Conservation (phyloP, 2,797 vertebrate species). For the Morus bassanus region DNA sequence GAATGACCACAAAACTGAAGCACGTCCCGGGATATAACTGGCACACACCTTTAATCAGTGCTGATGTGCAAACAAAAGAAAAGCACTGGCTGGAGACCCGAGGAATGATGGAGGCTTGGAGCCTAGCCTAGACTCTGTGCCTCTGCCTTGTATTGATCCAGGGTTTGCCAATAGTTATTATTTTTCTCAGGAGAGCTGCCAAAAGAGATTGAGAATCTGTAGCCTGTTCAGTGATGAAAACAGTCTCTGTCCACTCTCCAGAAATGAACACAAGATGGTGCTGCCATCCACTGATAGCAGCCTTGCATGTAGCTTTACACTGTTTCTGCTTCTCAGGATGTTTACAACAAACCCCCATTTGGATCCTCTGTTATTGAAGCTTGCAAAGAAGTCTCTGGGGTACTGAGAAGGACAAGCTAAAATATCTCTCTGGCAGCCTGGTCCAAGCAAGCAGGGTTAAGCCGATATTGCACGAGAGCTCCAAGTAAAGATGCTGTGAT, state of each 20-base stretch:
- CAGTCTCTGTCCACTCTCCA: background rate
- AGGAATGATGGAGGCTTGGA: background rate
- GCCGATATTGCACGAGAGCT: background rate
- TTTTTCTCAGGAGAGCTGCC: background rate
- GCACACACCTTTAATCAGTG: background rate
- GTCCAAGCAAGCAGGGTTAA: background rate
- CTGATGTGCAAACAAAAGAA: background rate
- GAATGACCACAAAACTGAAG: background rate
- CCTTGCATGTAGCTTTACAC: background rate
- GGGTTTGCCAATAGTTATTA: background rate
- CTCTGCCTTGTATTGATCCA: background rate
- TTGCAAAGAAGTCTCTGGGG: background rate
- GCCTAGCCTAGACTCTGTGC: background rate
- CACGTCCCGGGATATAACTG: rapidly evolving
- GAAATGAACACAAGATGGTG: slow-evolving; percentile 47
- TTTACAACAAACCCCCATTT: background rate
- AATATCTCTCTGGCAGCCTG: background rate
- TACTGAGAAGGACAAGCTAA: background rate
- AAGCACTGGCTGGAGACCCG: background rate
- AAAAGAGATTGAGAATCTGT: background rate
- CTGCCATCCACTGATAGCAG: background rate
- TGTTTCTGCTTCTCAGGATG: background rate
- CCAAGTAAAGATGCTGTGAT: background rate
- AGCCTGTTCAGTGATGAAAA: background rate
- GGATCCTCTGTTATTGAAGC: background rate